Conservation (phyloP, 30 jellyfish, hydroid and myxozoan species). For the Hydractinia echinata region DNA sequence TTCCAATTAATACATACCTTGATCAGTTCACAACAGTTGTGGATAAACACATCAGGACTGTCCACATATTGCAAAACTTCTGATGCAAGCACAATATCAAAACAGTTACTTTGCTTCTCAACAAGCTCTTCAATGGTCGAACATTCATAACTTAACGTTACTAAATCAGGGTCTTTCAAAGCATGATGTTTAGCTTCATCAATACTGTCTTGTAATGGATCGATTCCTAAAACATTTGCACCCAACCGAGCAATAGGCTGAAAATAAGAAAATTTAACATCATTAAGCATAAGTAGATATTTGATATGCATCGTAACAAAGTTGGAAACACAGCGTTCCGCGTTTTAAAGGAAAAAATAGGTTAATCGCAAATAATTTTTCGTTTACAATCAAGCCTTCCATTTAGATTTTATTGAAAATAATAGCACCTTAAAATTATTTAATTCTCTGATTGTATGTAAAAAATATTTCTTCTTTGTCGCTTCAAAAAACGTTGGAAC, state of each 20-base stretch:
- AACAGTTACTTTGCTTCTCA: slow-evolving; percentile 31
- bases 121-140: slow-evolving; percentile 65
- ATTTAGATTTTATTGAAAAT: too few relatives aligned
- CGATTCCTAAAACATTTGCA: slow-evolving; percentile 86
- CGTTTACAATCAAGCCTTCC: too few relatives aligned
- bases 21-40: slow-evolving; percentile 49
- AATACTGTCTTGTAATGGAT: slow-evolving; percentile 52
- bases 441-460: too few relatives aligned
- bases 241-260: slow-evolving; percentile 96
- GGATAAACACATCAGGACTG: slow-evolving; percentile 50
- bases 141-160: slow-evolving; percentile 41
- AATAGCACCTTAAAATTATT: too few relatives aligned
- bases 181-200: slow-evolving; percentile 63
- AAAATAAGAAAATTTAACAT: not conserved
- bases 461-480: too few relatives aligned
- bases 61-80: slow-evolving; percentile 90
- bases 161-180: slow-evolving; percentile 35
- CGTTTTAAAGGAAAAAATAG: too few relatives aligned
- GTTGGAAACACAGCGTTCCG: too few relatives aligned
- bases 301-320: too few relatives aligned
- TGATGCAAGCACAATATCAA: slow-evolving; percentile 93
- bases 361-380: too few relatives aligned
- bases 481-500: too few relatives aligned
- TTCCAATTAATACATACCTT: slow-evolving; percentile 41
- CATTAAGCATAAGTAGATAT: too few relatives aligned